Percentiles rank a stretch among this genome's conserved stretches.
Conservation (phyloP, 2,888 invertebrate species). For the Aspidiotus destructor region DNA sequence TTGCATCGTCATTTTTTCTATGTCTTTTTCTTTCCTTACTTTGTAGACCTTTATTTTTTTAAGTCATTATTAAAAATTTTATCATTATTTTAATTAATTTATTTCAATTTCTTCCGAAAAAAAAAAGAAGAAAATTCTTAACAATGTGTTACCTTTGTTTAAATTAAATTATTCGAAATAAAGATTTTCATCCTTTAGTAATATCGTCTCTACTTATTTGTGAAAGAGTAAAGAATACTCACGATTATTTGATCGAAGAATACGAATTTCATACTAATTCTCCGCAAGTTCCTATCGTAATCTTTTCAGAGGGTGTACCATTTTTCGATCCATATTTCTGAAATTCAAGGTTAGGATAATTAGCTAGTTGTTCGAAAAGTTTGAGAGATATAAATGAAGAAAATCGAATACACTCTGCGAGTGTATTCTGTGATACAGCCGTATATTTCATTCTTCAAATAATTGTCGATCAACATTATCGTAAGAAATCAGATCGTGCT, state of each 20-base stretch:
- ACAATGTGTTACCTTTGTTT: not conserved
- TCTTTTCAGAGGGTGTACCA: constrained; percentile 68
- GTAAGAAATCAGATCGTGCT: too few relatives aligned
- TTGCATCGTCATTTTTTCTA: not conserved
- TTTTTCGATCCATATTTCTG: constrained; percentile 66
- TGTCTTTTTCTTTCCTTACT: not conserved
- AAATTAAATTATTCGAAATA: constrained; percentile 17
- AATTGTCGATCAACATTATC: too few relatives aligned
- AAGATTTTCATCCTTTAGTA: too few relatives aligned
- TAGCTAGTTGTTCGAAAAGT: too few relatives aligned
- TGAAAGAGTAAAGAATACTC: not conserved
- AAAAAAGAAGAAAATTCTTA: not conserved
- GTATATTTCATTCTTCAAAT: not conserved
- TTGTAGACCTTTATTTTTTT: constrained; percentile 3
- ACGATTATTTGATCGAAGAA: not conserved
- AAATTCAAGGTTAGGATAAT: constrained; percentile 35
- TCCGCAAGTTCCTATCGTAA: constrained; percentile 72
- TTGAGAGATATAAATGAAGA: too few relatives aligned
- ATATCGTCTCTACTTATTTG: too few relatives aligned
- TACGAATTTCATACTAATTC: constrained; percentile 51
- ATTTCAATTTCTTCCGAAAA: constrained; percentile 16
- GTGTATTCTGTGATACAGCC: too few relatives aligned
- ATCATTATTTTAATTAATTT: constrained; percentile 6
- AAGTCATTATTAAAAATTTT: constrained; percentile 10
- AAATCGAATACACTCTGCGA: too few relatives aligned